Conservation (phyloP, 2,888 invertebrate genomes). For the Cheiracanthium punctorium region DNA sequence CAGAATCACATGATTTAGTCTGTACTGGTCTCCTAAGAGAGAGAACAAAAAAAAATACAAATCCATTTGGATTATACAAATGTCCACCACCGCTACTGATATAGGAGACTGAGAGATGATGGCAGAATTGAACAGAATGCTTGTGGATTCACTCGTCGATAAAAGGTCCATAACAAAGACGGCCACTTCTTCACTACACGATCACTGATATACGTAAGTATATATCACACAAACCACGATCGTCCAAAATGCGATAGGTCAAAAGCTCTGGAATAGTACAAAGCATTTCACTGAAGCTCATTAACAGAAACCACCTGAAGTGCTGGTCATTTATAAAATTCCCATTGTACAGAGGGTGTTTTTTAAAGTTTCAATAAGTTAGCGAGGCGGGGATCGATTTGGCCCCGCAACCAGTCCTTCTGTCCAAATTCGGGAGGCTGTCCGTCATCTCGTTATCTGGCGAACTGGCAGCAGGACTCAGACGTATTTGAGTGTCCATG, state of each 20-base stretch:
- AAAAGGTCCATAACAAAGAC: neutral
- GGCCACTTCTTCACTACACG: neutral
- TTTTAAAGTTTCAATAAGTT: conserved; percentile 52
- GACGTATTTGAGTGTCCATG: conserved; percentile 45
- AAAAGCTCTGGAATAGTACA: conserved; percentile 42
- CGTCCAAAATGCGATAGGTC: conserved; percentile 13
- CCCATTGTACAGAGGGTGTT: neutral
- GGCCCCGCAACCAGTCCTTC: conserved; percentile 23
- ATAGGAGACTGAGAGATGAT: conserved; percentile 10
- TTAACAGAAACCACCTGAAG: conserved; percentile 3
- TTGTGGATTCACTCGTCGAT: neutral
- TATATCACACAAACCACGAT: neutral
- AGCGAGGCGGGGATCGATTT: conserved; percentile 50
- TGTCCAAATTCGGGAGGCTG: conserved; percentile 50
- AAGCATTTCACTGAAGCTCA: conserved; percentile 21
- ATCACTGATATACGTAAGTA: neutral
- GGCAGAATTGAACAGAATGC: neutral
- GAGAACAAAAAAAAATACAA: neutral
- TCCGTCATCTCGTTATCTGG: conserved; percentile 60
- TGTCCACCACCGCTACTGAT: conserved; percentile 5
- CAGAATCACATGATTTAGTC: conserved; percentile 3
- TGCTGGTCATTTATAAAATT: neutral
- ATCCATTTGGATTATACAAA: neutral
- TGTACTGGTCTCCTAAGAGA: neutral
- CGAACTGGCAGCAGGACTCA: conserved; percentile 44